These are phyloP conservation scores for Yponomeuta evonymella DNA, from an alignment of 2,888 invertebrate genomes.

Conservation along the genomic window DNA sequence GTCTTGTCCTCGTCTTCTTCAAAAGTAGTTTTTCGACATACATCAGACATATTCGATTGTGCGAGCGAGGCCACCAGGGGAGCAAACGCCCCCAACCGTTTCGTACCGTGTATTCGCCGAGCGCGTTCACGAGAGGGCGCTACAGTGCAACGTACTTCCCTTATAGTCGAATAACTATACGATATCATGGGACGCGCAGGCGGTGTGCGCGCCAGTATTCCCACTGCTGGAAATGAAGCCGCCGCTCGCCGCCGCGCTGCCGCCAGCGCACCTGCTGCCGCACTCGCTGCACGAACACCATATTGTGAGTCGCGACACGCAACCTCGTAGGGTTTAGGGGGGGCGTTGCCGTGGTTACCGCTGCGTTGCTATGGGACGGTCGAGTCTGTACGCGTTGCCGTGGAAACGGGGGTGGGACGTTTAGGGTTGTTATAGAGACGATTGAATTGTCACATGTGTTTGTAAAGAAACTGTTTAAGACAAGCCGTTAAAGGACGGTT, in stretches of 20 bases:
- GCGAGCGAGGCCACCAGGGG: no score
- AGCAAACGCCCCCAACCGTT: not conserved
- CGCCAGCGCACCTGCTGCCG: conserved; percentile 74
- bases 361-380: not conserved
- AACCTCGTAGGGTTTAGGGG: not conserved
- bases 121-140: no score
- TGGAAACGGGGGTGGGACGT: no score
- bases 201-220: conserved; percentile 71
- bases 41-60: no score
- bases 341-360: not conserved
- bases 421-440: no score
- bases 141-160: not conserved
- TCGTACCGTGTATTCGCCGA: no score
- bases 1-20: no score
- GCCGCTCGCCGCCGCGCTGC: conserved; percentile 70
- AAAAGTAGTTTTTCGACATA: no score
- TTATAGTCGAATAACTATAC: not conserved
- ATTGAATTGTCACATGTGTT: no score
- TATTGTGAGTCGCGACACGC: conserved; percentile 60
- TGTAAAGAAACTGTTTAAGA: no score
- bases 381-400: no score
- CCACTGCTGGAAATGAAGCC: conserved; percentile 76
- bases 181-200: conserved; percentile 30
- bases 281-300: conserved; percentile 80
- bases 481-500: no score